These are phyloP conservation scores for Aramus guarauna DNA, from an alignment of 2,113 vertebrate species.

Conservation along the genomic window DNA sequence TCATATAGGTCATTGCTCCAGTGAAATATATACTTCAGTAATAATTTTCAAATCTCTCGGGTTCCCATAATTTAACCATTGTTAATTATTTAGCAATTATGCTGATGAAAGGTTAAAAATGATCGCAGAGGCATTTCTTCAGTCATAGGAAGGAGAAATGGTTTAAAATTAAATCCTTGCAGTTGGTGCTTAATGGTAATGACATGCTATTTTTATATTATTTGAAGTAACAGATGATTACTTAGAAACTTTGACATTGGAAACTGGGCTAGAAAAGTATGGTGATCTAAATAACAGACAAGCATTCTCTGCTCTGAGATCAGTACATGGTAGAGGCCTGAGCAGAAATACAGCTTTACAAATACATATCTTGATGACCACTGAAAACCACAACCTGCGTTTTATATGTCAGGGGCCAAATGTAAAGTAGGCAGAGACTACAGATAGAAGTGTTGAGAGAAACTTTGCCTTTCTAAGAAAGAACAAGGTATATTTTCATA, in stretches of 20 bases:
- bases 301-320: not conserved
- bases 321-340: not conserved
- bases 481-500: not conserved
- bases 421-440: not conserved
- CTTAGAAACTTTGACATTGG: slow-evolving; percentile 39
- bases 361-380: not conserved
- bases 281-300: not conserved
- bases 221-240: slow-evolving; percentile 65
- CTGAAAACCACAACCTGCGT: not conserved
- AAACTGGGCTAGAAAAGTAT: slow-evolving; percentile 27
- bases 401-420: not conserved
- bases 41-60: slow-evolving; percentile 62
- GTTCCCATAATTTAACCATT: slow-evolving; percentile 62
- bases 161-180: slow-evolving; percentile 66
- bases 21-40: slow-evolving; percentile 42
- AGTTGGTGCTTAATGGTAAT: slow-evolving; percentile 61
- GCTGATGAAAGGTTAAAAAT: slow-evolving; percentile 72
- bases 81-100: slow-evolving; percentile 73
- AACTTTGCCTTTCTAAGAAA: not conserved
- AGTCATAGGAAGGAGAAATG: slow-evolving; percentile 21
- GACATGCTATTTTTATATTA: slow-evolving; percentile 64
- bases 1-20: slow-evolving; percentile 19
- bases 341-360: not conserved
- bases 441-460: not conserved
- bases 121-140: slow-evolving; percentile 55